phyloP scores from a whole-genome alignment of 1,140 invertebrate genomes.

The Drosophila malerkotliana region DNA sequence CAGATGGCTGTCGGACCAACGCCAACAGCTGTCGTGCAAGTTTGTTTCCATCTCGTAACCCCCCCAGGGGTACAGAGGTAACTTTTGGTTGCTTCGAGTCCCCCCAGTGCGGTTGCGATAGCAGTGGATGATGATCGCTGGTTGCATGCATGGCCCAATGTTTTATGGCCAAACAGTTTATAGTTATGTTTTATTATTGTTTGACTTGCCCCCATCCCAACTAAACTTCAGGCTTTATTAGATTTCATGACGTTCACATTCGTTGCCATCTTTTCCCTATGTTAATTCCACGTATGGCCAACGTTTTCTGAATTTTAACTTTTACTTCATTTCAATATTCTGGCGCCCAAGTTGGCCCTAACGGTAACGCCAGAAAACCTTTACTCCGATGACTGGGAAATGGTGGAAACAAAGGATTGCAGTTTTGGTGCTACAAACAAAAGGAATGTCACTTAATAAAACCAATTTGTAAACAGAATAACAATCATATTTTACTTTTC shows the following conservation, averaged over 20 bases:
- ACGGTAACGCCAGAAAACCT: conserved; percentile 15
- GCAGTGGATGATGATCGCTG: conserved; percentile 33
- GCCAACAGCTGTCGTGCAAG: conserved; percentile 73
- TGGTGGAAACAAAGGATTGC: not conserved
- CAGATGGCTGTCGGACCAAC: conserved; percentile 61
- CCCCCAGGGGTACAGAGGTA: not conserved
- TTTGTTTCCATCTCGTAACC: conserved; percentile 57
- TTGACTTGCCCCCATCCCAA: conserved; percentile 2
- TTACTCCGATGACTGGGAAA: not conserved
- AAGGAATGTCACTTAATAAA: conserved; percentile 1
- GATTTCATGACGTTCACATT: conserved; percentile 47
- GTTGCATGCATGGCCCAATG: conserved; percentile 53
- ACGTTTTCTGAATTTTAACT: conserved; percentile 62
- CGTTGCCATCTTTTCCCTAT: conserved; percentile 37
- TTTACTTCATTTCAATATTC: conserved; percentile 16
- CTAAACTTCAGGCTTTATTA: conserved; percentile 15
- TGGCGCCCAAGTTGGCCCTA: conserved; percentile 35
- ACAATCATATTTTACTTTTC: conserved; percentile 1
- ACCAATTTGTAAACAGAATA: conserved; percentile 6
- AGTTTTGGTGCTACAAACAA: not conserved
- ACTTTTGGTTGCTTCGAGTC: not conserved
- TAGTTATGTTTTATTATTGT: conserved; percentile 65
- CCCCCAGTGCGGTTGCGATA: not conserved
- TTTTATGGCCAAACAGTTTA: conserved; percentile 50
- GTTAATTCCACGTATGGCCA: conserved; percentile 59